Evolutionary conservation across 2,797 vertebrate genomes (phyloP).

Genomic region (Sebastes trivittatus): DNA sequence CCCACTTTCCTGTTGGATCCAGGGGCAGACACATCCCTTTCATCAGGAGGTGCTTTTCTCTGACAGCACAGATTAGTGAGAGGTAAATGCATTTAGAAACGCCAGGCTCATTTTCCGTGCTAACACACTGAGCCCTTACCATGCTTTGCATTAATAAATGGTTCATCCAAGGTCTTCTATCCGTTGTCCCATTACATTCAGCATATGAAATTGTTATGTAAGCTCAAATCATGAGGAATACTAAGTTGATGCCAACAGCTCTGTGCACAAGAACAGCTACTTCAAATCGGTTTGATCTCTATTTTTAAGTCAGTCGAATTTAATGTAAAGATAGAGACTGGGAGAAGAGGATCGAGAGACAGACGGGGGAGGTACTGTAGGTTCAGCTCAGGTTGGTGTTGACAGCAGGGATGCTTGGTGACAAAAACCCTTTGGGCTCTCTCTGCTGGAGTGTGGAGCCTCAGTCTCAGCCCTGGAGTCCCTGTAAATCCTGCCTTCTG

Average conservation of each 20-base stretch:
- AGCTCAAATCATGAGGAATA: conserved; percentile 12
- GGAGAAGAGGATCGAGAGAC: not conserved
- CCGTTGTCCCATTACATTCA: conserved; percentile 36
- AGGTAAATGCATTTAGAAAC: conserved; percentile 63
- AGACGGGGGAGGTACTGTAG: not conserved
- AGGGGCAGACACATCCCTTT: conserved; percentile 69
- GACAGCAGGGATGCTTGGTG: conserved; percentile 53
- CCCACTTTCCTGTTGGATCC: conserved; percentile 53
- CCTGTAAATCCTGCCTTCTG: conserved; percentile 79
- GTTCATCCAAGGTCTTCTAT: conserved; percentile 41
- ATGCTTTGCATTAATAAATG: conserved; percentile 58
- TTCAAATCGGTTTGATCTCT: conserved; percentile 10
- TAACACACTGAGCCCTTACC: conserved; percentile 44
- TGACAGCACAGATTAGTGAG: conserved; percentile 75
- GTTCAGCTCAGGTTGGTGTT: conserved; percentile 36
- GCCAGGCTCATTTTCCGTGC: conserved; percentile 57
- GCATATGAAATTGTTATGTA: conserved; percentile 19
- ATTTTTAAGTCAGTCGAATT: not conserved
- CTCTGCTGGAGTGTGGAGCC: conserved; percentile 63
- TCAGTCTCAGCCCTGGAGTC: conserved; percentile 58
- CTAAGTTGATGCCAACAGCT: conserved; percentile 10
- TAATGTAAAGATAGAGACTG: not conserved
- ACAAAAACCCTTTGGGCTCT: conserved; percentile 55
- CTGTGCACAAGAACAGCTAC: not conserved
- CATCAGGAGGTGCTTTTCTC: conserved; percentile 70